These are phyloP conservation scores for Solea senegalensis DNA, from an alignment of 2,113 vertebrate genomes.

Conservation along the genomic window DNA sequence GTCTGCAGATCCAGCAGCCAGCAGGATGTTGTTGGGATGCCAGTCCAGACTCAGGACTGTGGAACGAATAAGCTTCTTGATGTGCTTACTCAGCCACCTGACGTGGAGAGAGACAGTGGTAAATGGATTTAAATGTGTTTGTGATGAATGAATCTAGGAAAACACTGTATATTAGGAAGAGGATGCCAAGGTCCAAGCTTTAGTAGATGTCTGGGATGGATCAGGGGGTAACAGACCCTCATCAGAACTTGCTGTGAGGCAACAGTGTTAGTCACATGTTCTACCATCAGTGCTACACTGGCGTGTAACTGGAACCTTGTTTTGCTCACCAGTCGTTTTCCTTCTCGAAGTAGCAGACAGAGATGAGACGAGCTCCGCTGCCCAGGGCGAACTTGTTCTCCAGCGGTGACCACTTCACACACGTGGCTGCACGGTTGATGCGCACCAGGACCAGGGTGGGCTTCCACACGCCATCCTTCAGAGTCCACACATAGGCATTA, in stretches of 20 bases:
- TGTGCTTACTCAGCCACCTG: slow-evolving; percentile 88
- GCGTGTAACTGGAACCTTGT: too few species aligned
- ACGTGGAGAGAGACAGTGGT: too few species aligned
- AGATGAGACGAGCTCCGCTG: slow-evolving; percentile 83
- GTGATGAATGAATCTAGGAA: too few species aligned
- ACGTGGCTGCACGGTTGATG: slow-evolving; percentile 85
- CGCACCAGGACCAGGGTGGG: slow-evolving; percentile 85
- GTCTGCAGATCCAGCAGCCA: slow-evolving; percentile 84
- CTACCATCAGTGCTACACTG: neutral
- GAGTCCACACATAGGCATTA: slow-evolving; percentile 85
- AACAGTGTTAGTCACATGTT: too few species aligned
- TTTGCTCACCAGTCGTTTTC: slow-evolving; percentile 84
- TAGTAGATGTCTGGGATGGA: too few species aligned
- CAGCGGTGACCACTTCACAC: slow-evolving; percentile 84
- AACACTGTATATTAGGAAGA: too few species aligned
- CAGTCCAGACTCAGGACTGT: slow-evolving; percentile 83
- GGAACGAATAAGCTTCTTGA: slow-evolving; percentile 84
- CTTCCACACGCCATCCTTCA: slow-evolving; percentile 82
- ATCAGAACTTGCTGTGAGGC: too few species aligned
- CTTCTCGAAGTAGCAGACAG: slow-evolving; percentile 86
- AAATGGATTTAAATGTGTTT: too few species aligned
- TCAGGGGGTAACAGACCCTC: too few species aligned
- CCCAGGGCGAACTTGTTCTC: slow-evolving; percentile 87
- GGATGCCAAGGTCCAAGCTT: too few species aligned
- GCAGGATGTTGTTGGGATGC: slow-evolving; percentile 85